Percentiles rank a stretch among this genome's conserved stretches.
These are phyloP conservation scores for Furcifer pardalis DNA, from an alignment of 2,797 vertebrate species.

Conservation along the genomic window DNA sequence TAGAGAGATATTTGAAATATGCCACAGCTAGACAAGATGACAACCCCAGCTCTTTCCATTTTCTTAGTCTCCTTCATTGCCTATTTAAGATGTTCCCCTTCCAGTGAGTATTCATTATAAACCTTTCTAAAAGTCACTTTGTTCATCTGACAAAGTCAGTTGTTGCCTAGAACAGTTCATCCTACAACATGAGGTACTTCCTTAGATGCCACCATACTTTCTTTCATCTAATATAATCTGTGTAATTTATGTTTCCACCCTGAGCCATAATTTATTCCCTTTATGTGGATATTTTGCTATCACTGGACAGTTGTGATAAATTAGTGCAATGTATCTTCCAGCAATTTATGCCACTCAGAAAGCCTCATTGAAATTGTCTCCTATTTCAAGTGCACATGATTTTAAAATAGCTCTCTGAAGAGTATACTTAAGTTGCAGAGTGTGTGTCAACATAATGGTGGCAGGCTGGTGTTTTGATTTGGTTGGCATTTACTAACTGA, in stretches of 20 bases:
- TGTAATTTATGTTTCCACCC: slow-evolving; percentile 13
- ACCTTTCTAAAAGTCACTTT: background rate
- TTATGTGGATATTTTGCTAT: slow-evolving; percentile 1
- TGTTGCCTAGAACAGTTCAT: background rate
- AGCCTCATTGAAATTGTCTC: slow-evolving; percentile 18
- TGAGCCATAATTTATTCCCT: slow-evolving; percentile 12
- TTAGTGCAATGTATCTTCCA: slow-evolving; percentile 33
- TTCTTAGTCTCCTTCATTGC: background rate
- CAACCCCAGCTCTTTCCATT: background rate
- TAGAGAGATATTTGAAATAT: background rate
- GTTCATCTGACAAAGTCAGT: background rate
- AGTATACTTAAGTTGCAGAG: slow-evolving; percentile 38
- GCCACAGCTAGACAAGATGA: background rate
- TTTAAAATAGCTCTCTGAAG: slow-evolving; percentile 1
- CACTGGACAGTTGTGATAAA: slow-evolving; percentile 23
- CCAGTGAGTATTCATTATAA: background rate
- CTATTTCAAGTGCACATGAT: background rate
- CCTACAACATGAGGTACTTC: background rate
- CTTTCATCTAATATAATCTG: slow-evolving; percentile 1
- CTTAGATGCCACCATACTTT: background rate
- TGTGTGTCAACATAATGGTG: slow-evolving; percentile 33
- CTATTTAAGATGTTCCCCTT: background rate
- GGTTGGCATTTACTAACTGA: slow-evolving; percentile 60
- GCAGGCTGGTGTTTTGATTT: slow-evolving; percentile 41
- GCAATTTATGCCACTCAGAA: slow-evolving; percentile 20